Conservation (phyloP, 2,888 invertebrate species). For the Cybosia mesomella region DNA sequence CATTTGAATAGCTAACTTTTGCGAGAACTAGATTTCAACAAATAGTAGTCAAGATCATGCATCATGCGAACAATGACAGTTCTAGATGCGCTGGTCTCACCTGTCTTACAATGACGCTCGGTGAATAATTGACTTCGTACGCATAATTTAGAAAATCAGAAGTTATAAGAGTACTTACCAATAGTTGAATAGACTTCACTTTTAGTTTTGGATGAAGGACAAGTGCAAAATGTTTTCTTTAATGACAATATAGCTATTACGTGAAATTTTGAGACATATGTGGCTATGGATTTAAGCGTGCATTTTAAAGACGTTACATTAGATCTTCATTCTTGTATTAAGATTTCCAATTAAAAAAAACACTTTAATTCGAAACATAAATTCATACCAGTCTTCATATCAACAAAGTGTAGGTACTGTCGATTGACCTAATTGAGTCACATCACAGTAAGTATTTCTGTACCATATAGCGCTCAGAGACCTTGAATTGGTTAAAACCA, state of each 20-base stretch:
- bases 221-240: not conserved
- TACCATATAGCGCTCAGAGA: not conserved
- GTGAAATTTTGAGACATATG: too few relatives aligned
- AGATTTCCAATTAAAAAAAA: not conserved
- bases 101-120: slow-evolving; percentile 41
- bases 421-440: not conserved
- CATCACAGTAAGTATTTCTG: not conserved
- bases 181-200: slow-evolving; percentile 4
- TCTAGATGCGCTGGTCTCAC: slow-evolving; percentile 60
- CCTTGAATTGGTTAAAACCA: not conserved
- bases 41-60: slow-evolving; percentile 46
- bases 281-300: too few relatives aligned
- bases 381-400: not conserved
- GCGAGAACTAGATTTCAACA: not conserved
- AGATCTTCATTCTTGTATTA: too few relatives aligned
- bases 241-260: too few relatives aligned
- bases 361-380: not conserved
- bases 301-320: too few relatives aligned
- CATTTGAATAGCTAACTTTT: too few relatives aligned
- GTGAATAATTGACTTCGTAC: slow-evolving; percentile 52
- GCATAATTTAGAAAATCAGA: slow-evolving; percentile 39
- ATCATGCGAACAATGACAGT: slow-evolving; percentile 69
- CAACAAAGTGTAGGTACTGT: not conserved
- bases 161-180: slow-evolving; percentile 12
- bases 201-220: slow-evolving; percentile 9